phyloP scores from a whole-genome alignment of 2,888 invertebrate species.

The Phasia obesa region DNA sequence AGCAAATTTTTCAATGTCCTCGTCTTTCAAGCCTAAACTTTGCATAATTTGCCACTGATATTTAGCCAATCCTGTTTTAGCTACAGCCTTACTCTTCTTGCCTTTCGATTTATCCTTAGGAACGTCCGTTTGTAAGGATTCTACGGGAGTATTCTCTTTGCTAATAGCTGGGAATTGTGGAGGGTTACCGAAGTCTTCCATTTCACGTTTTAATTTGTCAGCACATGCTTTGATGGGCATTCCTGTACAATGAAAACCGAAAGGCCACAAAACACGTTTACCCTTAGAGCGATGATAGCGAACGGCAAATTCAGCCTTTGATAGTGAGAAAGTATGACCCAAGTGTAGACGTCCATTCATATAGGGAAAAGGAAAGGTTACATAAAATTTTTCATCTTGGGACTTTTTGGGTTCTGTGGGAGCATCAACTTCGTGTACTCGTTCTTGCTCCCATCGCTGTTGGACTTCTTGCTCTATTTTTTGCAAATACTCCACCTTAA shows the following conservation, averaged over 20 bases:
- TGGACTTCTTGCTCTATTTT: constrained; percentile 95
- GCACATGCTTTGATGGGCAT: constrained; percentile 99
- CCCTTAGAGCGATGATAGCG: constrained; percentile 97
- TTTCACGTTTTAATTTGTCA: constrained; percentile 97
- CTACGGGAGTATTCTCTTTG: constrained; percentile 83
- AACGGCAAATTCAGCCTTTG: constrained; percentile 98
- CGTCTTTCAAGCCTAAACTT: constrained; percentile 92
- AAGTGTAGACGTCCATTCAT: constrained; percentile 99
- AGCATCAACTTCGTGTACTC: constrained; percentile 92
- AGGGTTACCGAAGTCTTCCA: constrained; percentile 95
- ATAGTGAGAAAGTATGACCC: constrained; percentile 98
- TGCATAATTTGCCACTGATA: constrained; percentile 99
- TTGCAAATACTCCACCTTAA: constrained; percentile 95
- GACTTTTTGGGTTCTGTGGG: constrained; percentile 85
- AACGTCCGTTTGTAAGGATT: constrained; percentile 84
- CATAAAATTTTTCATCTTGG: constrained; percentile 91
- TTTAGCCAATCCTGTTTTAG: constrained; percentile 93
- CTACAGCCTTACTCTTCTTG: constrained; percentile 97
- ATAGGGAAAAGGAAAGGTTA: constrained; percentile 98
- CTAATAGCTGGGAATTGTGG: constrained; percentile 90
- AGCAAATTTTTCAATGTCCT: constrained; percentile 96
- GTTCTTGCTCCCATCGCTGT: constrained; percentile 91
- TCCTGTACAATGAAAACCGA: constrained; percentile 99
- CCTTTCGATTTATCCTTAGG: constrained; percentile 95
- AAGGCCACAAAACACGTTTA: constrained; percentile 95